A percentile compares a stretch with the other conserved stretches of the same genome.
These are phyloP conservation scores for Hirudinaria manillensis DNA, from an alignment of 2,888 invertebrate genomes.

Conservation along the genomic window DNA sequence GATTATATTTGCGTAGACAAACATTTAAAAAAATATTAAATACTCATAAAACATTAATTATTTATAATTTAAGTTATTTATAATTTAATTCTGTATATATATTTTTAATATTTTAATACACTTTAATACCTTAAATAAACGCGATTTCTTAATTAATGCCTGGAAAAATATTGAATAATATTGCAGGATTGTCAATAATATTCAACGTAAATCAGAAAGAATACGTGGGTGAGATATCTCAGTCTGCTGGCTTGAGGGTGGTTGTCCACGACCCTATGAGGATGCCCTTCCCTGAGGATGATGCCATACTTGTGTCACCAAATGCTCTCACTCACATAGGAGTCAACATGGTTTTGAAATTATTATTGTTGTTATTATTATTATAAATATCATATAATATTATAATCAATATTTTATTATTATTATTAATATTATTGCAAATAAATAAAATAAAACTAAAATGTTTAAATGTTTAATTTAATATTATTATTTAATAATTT, in stretches of 20 bases:
- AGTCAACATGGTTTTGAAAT: slow-evolving; percentile 23
- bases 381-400: neutral
- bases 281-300: slow-evolving; percentile 40
- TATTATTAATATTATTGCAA: no score
- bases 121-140: neutral
- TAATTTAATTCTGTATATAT: no score
- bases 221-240: slow-evolving; percentile 35
- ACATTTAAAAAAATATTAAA: no score
- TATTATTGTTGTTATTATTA: neutral
- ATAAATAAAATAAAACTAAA: no score
- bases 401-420: neutral
- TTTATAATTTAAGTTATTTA: no score
- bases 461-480: no score
- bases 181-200: slow-evolving; percentile 35
- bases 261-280: slow-evolving; percentile 37
- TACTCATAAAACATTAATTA: no score
- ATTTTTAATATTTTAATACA: slow-evolving; percentile 11
- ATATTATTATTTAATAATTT: no score
- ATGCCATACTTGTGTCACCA: slow-evolving; percentile 34
- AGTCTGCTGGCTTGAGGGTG: slow-evolving; percentile 37
- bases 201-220: slow-evolving; percentile 38
- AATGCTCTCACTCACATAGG: slow-evolving; percentile 27
- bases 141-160: no score
- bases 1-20: no score
- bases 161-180: neutral